A percentile compares a stretch with the other conserved stretches of the same genome.
phyloP scores from a whole-genome alignment of 2,797 vertebrate species.

The Gymnodraco acuticeps region DNA sequence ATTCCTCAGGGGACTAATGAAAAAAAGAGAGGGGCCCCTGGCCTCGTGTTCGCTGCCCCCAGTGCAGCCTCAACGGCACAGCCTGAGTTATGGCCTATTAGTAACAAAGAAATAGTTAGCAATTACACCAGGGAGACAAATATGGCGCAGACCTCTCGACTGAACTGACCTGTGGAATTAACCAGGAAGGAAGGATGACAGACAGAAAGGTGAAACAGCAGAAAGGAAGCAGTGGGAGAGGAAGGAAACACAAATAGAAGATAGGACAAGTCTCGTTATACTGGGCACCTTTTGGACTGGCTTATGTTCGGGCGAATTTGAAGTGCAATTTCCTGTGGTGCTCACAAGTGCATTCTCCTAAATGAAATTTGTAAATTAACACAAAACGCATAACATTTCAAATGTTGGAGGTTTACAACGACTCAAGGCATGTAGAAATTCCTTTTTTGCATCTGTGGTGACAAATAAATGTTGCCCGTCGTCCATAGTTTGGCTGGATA shows the following conservation, averaged over 20 bases:
- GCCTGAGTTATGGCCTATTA: slow-evolving; percentile 77
- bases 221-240: slow-evolving; percentile 29
- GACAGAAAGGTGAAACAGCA: slow-evolving; percentile 56
- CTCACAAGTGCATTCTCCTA: not conserved
- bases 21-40: slow-evolving; percentile 60
- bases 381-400: not conserved
- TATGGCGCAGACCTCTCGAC: slow-evolving; percentile 62
- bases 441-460: too few species aligned
- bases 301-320: not conserved
- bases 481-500: too few species aligned
- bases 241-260: not conserved
- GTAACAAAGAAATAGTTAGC: slow-evolving; percentile 67
- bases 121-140: slow-evolving; percentile 76
- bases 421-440: too few species aligned
- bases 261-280: not conserved
- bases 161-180: slow-evolving; percentile 63
- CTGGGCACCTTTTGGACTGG: not conserved
- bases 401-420: too few species aligned
- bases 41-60: slow-evolving; percentile 60
- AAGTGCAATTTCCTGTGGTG: not conserved
- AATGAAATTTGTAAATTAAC: not conserved
- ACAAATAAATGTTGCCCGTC: too few species aligned
- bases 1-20: slow-evolving; percentile 77
- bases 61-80: slow-evolving; percentile 43
- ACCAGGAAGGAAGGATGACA: slow-evolving; percentile 71